These are phyloP conservation scores for Eustalomyia histrio DNA, from an alignment of 2,888 invertebrate species.

Conservation along the genomic window DNA sequence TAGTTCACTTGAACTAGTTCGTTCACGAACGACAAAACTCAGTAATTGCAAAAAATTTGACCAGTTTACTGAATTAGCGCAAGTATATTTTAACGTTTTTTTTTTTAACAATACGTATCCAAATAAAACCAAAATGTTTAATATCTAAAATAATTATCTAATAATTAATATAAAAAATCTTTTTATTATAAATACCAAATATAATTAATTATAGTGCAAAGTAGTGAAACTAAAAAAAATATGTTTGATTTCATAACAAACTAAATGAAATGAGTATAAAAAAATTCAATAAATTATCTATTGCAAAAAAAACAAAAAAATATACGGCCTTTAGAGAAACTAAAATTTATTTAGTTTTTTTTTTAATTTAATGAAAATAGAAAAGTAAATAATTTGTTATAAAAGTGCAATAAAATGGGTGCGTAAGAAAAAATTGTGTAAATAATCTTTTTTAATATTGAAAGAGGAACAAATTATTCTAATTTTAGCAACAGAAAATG, in stretches of 20 bases:
- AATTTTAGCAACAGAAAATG: slow-evolving; percentile 51
- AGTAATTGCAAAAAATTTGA: slow-evolving; percentile 42
- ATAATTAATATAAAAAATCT: neutral
- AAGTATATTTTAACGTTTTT: neutral
- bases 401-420: slow-evolving; percentile 45
- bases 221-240: neutral
- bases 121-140: slow-evolving; percentile 7
- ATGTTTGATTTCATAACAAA: slow-evolving; percentile 44
- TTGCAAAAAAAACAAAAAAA: slow-evolving; percentile 12
- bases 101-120: slow-evolving; percentile 22
- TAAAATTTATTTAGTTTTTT: neutral
- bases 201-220: neutral
- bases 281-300: slow-evolving; percentile 11
- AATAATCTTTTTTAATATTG: slow-evolving; percentile 8
- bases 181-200: neutral
- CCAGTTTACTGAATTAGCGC: neutral
- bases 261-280: neutral
- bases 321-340: slow-evolving; percentile 9
- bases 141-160: slow-evolving; percentile 14
- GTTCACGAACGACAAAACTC: no score
- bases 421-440: slow-evolving; percentile 37
- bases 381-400: neutral
- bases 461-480: slow-evolving; percentile 30
- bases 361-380: neutral
- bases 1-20: no score